Percentiles rank a stretch among this genome's conserved stretches.
Conservation (phyloP, 2,113 vertebrate species). For the Strigops habroptila region DNA sequence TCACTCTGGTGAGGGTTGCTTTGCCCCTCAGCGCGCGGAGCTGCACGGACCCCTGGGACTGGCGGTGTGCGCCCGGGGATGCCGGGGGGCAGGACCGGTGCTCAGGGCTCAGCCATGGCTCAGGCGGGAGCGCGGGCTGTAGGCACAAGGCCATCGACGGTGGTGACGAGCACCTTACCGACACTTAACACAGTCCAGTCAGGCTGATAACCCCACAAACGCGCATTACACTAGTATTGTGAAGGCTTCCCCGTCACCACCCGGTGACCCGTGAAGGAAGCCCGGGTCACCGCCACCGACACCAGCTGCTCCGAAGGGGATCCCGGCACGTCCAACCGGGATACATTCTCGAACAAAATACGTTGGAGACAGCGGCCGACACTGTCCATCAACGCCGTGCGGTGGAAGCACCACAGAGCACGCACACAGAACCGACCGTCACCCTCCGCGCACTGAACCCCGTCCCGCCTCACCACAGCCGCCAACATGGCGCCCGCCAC, state of each 20-base stretch:
- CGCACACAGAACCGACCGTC: rapidly evolving
- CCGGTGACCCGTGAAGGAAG: not conserved
- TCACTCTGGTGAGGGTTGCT: not conserved
- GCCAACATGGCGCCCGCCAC: not conserved
- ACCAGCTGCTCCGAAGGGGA: not conserved
- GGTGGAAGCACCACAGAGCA: rapidly evolving
- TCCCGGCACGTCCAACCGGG: not conserved
- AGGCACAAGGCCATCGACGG: rapidly evolving
- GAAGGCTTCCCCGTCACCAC: not conserved
- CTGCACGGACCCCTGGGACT: not conserved
- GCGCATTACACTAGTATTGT: rapidly evolving
- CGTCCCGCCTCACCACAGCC: too few relatives aligned
- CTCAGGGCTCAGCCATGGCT: not conserved
- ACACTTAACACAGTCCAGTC: not conserved
- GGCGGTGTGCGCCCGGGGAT: not conserved
- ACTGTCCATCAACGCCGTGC: rapidly evolving
- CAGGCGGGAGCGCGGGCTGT: rapidly evolving
- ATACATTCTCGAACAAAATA: not conserved
- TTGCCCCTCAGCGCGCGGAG: not conserved
- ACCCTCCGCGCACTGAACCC: too few relatives aligned
- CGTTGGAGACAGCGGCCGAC: rapidly evolving
- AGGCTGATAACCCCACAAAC: not conserved
- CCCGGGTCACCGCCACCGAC: not conserved
- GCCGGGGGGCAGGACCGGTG: not conserved
- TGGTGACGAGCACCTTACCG: not conserved